Evolutionary conservation across 1,140 invertebrate species (phyloP).

Genomic region (Amyelois transitella): DNA sequence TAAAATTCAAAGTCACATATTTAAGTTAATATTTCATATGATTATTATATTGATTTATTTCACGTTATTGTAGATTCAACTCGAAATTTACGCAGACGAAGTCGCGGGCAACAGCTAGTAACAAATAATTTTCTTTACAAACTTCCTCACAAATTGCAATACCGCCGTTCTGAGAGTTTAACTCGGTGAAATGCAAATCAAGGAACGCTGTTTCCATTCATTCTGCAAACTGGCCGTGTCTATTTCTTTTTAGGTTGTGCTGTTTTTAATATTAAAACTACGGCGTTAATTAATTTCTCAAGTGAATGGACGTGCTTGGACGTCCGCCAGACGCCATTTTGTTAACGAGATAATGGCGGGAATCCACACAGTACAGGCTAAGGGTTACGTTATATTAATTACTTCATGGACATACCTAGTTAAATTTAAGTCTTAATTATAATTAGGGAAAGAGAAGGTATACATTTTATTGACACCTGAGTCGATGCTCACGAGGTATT

Average conservation of each 20-base stretch:
- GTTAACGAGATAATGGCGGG: background rate
- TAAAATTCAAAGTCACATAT: too few relatives aligned
- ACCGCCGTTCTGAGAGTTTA: background rate
- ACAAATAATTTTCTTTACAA: background rate
- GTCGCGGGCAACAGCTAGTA: background rate
- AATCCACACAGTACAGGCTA: too few relatives aligned
- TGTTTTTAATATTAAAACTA: background rate
- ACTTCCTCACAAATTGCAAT: background rate
- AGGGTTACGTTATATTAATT: too few relatives aligned
- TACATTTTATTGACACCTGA: too few relatives aligned
- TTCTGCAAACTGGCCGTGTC: background rate
- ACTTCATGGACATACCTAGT: too few relatives aligned
- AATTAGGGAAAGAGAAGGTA: too few relatives aligned
- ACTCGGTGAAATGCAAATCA: background rate
- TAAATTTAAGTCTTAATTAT: too few relatives aligned
- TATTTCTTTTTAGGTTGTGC: background rate
- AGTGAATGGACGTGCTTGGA: background rate
- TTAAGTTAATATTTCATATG: too few relatives aligned
- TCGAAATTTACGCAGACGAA: too few relatives aligned
- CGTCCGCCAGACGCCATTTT: background rate
- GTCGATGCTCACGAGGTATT: too few relatives aligned
- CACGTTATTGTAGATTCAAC: too few relatives aligned
- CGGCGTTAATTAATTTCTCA: background rate
- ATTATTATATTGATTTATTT: too few relatives aligned
- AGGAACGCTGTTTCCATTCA: background rate